Evolutionary conservation across 2,797 vertebrate species (phyloP).

Genomic region (Melanotaenia maccullochi): DNA sequence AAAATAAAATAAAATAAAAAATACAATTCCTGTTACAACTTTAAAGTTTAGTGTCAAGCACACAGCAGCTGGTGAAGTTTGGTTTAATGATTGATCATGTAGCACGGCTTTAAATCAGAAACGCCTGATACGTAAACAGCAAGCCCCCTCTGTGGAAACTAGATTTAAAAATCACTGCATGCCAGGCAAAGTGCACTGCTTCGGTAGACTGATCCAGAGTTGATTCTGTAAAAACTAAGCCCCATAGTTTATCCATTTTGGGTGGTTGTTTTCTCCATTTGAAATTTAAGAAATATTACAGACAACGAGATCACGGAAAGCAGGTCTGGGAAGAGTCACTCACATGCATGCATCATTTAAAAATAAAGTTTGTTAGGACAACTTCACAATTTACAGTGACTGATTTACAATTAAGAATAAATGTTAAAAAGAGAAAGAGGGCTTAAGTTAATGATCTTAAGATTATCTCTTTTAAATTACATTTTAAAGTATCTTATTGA

Average conservation of each 20-base stretch:
- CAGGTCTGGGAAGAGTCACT: background rate
- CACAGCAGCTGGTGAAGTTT: slow-evolving; percentile 45
- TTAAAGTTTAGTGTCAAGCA: slow-evolving; percentile 20
- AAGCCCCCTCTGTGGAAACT: slow-evolving; percentile 47
- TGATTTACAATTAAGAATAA: background rate
- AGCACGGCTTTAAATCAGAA: slow-evolving; percentile 46
- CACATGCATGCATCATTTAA: slow-evolving; percentile 1
- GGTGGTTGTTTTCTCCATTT: slow-evolving; percentile 56
- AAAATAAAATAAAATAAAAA: slow-evolving; percentile 26
- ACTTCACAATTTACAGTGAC: slow-evolving; percentile 26
- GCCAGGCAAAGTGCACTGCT: slow-evolving; percentile 52
- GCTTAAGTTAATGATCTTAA: background rate
- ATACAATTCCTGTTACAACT: background rate
- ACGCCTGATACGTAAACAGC: slow-evolving; percentile 52
- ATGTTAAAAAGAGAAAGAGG: background rate
- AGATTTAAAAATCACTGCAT: slow-evolving; percentile 56
- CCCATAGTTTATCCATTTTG: slow-evolving; percentile 54
- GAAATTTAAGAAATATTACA: slow-evolving; percentile 44
- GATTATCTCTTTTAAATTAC: background rate
- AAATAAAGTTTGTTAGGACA: slow-evolving; percentile 23
- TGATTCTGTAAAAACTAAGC: slow-evolving; percentile 27
- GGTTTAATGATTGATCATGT: slow-evolving; percentile 48
- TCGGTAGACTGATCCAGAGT: slow-evolving; percentile 64
- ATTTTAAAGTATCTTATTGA: background rate
- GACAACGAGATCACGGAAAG: slow-evolving; percentile 10